Evolutionary conservation across 2,888 invertebrate genomes (phyloP).

Genomic region (Hydrotaea cyrtoneurina): DNA sequence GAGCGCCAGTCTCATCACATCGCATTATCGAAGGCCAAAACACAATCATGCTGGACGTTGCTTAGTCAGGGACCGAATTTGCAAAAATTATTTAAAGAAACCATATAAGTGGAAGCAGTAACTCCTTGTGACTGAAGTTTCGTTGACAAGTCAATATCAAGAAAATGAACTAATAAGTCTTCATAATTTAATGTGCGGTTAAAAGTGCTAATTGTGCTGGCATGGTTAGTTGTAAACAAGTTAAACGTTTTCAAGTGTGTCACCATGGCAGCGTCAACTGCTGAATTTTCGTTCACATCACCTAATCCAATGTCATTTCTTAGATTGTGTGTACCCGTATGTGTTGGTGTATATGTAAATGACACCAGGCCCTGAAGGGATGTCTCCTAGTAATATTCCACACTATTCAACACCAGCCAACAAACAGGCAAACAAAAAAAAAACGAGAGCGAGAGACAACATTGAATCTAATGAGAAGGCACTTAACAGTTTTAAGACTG

Average conservation of each 20-base stretch:
- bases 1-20: no score
- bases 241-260: constrained; percentile 69
- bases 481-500: constrained; percentile 77
- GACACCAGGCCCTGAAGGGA: constrained; percentile 22
- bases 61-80: no score
- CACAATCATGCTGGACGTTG: no score
- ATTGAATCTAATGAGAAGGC: constrained; percentile 78
- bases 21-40: no score
- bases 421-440: constrained; percentile 4
- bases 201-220: constrained; percentile 75
- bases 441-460: constrained; percentile 69
- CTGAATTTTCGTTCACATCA: neutral
- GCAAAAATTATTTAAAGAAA: no score
- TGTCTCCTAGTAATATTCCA: constrained; percentile 10
- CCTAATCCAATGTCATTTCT: constrained; percentile 54
- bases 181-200: constrained; percentile 76
- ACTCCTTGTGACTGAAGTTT: no score
- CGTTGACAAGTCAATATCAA: neutral
- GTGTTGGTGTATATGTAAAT: constrained; percentile 9
- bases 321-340: neutral
- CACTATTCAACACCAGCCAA: neutral
- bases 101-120: no score
- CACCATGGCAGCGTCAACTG: constrained; percentile 7
- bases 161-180: neutral
- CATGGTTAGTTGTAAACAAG: constrained; percentile 14